These are phyloP conservation scores for Vespertilio murinus DNA, from an alignment of 2,797 vertebrate species.

Conservation along the genomic window DNA sequence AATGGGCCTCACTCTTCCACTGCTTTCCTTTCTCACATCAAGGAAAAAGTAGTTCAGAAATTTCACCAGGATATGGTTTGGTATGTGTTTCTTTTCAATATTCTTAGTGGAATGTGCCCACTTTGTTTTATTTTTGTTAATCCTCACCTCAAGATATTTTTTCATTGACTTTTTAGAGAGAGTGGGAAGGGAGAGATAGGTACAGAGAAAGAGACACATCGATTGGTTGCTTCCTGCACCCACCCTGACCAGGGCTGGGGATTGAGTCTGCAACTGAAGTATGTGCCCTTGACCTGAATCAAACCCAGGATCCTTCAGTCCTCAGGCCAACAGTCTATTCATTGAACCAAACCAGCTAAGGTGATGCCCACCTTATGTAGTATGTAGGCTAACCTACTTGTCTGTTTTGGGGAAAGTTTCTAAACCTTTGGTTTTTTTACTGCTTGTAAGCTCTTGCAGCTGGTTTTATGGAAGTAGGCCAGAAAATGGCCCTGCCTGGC, in stretches of 20 bases:
- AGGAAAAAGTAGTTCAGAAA: conserved; percentile 32
- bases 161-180: too few relatives aligned
- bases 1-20: not conserved
- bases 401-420: not conserved
- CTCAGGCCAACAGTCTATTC: too few relatives aligned
- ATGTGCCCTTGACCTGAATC: too few relatives aligned
- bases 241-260: too few relatives aligned
- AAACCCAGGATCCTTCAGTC: too few relatives aligned
- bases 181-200: too few relatives aligned
- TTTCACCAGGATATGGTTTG: conserved; percentile 13
- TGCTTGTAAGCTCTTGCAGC: not conserved
- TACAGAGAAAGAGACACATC: too few relatives aligned
- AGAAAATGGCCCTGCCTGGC: not conserved
- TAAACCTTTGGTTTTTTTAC: not conserved
- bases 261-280: too few relatives aligned
- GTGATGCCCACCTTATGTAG: not conserved
- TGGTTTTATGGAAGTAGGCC: not conserved
- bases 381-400: not conserved
- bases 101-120: not conserved
- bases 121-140: not conserved
- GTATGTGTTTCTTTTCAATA: not conserved
- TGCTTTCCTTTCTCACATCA: not conserved
- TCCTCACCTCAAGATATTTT: too few relatives aligned
- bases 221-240: too few relatives aligned
- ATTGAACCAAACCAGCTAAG: too few relatives aligned